Evolutionary conservation across 2,113 vertebrate species (phyloP).

Genomic region (Sinocyclocheilus maitianheensis): DNA sequence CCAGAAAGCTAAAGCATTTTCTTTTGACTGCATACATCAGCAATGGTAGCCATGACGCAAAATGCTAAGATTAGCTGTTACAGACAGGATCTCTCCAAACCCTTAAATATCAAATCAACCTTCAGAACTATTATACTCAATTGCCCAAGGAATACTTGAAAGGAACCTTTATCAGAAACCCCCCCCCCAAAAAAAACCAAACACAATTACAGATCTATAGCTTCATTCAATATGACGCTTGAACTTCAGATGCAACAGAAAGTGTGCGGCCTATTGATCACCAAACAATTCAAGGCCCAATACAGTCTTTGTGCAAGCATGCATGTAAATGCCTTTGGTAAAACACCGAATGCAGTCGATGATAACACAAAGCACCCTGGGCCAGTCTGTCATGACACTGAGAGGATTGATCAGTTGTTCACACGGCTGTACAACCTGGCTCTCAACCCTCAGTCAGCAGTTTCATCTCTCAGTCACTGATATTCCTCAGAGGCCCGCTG

Average conservation of each 20-base stretch:
- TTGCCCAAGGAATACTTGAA: background rate
- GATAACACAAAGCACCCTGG: background rate
- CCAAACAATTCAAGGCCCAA: background rate
- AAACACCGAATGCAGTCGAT: background rate
- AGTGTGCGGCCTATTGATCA: background rate
- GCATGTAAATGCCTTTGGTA: background rate
- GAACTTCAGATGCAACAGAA: background rate
- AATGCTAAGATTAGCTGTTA: background rate
- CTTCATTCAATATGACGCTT: background rate
- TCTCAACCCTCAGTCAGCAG: background rate
- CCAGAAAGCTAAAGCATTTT: background rate
- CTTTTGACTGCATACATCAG: background rate
- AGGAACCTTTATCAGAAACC: background rate
- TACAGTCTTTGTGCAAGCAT: background rate
- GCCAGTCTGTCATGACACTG: conserved; percentile 8
- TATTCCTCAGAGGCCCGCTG: conserved; percentile 57
- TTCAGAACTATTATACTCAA: background rate
- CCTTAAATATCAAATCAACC: background rate
- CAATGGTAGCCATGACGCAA: background rate
- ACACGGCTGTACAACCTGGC: background rate
- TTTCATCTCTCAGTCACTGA: conserved; percentile 46
- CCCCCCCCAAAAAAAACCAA: background rate
- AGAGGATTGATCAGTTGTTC: conserved; percentile 33
- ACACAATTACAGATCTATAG: background rate
- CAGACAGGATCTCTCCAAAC: no score